phyloP scores from a whole-genome alignment of 2,797 vertebrate species.

The Cynopterus sphinx region DNA sequence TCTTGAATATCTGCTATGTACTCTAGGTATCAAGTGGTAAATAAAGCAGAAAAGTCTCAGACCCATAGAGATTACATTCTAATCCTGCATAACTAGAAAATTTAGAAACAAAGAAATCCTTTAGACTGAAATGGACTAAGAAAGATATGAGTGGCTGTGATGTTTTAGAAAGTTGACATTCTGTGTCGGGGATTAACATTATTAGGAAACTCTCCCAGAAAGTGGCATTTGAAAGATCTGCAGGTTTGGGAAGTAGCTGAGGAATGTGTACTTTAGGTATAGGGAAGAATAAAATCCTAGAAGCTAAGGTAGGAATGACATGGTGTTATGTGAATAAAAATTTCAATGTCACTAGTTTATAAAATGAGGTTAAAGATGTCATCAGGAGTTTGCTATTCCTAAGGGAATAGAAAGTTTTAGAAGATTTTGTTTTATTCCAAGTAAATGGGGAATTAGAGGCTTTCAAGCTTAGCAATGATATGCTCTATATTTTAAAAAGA shows the following conservation, averaged over 20 bases:
- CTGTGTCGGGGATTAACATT: not conserved
- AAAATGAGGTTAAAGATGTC: not conserved
- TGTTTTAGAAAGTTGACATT: not conserved
- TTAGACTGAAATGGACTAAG: not conserved
- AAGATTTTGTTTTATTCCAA: not conserved
- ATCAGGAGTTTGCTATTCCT: not conserved
- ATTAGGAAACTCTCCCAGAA: not conserved
- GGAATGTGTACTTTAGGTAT: not conserved
- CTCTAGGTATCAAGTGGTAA: not conserved
- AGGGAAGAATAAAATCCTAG: not conserved
- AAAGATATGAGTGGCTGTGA: not conserved
- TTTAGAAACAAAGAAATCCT: not conserved
- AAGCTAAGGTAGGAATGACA: not conserved
- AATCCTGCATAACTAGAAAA: not conserved
- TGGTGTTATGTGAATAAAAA: not conserved
- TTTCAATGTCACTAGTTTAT: not conserved
- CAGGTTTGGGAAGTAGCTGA: not conserved
- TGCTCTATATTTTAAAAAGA: not conserved
- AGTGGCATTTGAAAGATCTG: not conserved
- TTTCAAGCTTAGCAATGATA: not conserved
- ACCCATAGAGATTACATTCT: not conserved
- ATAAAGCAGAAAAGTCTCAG: not conserved
- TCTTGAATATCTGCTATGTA: not conserved
- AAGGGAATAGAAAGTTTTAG: not conserved
- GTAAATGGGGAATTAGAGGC: not conserved